These are phyloP conservation scores for Ranitomeya imitator DNA, from an alignment of 2,113 vertebrate species.

Conservation along the genomic window DNA sequence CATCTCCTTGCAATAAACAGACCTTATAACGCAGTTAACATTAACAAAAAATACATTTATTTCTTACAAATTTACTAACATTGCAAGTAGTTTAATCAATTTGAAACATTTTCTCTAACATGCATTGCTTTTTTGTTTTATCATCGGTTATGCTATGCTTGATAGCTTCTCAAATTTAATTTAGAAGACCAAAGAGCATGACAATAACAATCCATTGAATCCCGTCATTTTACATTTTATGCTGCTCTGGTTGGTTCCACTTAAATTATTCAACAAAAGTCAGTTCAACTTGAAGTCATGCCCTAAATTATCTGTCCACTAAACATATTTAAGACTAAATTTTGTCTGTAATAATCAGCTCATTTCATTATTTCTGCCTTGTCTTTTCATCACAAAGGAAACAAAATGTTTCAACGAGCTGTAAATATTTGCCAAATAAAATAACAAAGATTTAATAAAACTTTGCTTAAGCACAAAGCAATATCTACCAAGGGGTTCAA, in stretches of 20 bases:
- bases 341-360: neutral
- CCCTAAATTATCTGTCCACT: constrained; percentile 17
- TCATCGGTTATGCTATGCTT: constrained; percentile 43
- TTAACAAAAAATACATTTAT: neutral
- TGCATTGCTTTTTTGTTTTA: constrained; percentile 48
- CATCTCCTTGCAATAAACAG: neutral
- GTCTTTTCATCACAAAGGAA: neutral
- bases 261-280: constrained; percentile 48
- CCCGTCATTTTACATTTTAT: constrained; percentile 36
- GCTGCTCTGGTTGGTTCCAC: constrained; percentile 44
- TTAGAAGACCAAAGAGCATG: constrained; percentile 47
- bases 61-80: neutral
- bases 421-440: neutral
- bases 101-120: constrained; percentile 10
- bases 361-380: constrained; percentile 13
- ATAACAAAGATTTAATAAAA: neutral
- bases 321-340: constrained; percentile 33
- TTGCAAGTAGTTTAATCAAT: neutral
- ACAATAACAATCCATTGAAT: constrained; percentile 48
- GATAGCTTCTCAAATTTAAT: constrained; percentile 43
- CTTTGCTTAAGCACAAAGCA: too few species aligned
- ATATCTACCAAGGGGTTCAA: too few species aligned
- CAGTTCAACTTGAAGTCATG: constrained; percentile 40
- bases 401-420: neutral
- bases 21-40: neutral